phyloP scores from a whole-genome alignment of 2,113 vertebrate species.

The Siniperca chuatsi region DNA sequence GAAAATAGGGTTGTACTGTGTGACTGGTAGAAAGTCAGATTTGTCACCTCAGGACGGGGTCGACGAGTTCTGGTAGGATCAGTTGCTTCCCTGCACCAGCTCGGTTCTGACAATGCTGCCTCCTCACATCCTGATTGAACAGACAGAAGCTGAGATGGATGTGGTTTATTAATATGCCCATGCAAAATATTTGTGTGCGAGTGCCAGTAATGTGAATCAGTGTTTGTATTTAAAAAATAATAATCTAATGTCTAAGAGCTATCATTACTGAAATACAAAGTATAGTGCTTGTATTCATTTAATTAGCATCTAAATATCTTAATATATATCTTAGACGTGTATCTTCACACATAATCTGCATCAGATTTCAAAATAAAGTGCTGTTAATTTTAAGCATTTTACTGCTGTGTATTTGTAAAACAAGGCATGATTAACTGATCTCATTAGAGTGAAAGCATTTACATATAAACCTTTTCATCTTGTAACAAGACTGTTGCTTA shows the following conservation, averaged over 20 bases:
- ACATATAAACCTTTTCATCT: background rate
- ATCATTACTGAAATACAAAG: no score
- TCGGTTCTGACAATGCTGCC: conserved; percentile 59
- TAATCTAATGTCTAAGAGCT: background rate
- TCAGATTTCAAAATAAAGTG: background rate
- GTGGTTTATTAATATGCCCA: background rate
- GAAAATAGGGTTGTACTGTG: conserved; percentile 5
- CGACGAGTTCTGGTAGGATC: conserved; percentile 74
- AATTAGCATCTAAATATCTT: background rate
- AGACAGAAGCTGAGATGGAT: conserved; percentile 10
- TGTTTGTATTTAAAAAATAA: background rate
- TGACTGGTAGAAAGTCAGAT: conserved; percentile 14
- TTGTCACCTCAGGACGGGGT: conserved; percentile 76
- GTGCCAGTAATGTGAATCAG: background rate
- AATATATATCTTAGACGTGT: background rate
- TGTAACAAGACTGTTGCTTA: background rate
- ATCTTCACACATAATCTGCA: background rate
- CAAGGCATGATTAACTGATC: background rate
- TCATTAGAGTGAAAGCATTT: background rate
- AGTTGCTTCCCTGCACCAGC: conserved; percentile 76
- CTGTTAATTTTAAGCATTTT: background rate
- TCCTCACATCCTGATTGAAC: conserved; percentile 74
- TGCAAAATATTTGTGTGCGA: background rate
- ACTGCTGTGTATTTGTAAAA: background rate
- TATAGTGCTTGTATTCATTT: background rate